A percentile compares a stretch with the other conserved stretches of the same genome.
These are phyloP conservation scores for Patella caerulea DNA, from an alignment of 2,888 invertebrate genomes.

Conservation along the genomic window DNA sequence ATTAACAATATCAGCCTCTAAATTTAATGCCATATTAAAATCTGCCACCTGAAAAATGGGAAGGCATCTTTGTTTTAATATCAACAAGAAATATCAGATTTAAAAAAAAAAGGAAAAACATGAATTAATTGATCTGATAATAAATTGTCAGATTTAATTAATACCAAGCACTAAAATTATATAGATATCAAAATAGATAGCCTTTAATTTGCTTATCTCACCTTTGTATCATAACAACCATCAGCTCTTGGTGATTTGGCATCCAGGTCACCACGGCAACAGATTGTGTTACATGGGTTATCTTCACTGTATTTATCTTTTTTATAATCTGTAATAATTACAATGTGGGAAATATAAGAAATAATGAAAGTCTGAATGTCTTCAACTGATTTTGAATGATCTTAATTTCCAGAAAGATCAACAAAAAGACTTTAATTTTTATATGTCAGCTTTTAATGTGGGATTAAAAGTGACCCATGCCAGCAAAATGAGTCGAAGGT, in stretches of 20 bases:
- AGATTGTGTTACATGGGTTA: conserved; percentile 64
- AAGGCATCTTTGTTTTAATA: too few relatives aligned
- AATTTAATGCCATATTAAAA: conserved; percentile 56
- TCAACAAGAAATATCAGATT: too few relatives aligned
- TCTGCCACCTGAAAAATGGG: conserved; percentile 55
- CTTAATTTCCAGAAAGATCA: too few relatives aligned
- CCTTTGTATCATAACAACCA: conserved; percentile 70
- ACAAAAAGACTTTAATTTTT: too few relatives aligned
- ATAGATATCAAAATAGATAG: background rate
- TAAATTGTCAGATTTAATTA: background rate
- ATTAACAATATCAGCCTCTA: conserved; percentile 60
- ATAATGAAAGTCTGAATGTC: background rate
- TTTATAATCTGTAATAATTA: conserved; percentile 57
- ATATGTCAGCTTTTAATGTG: too few relatives aligned
- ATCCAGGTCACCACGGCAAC: conserved; percentile 66
- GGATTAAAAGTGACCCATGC: too few relatives aligned
- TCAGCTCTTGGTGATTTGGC: conserved; percentile 40
- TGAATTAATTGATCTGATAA: too few relatives aligned
- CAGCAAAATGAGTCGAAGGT: too few relatives aligned
- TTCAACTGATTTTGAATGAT: background rate
- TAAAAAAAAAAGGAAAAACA: too few relatives aligned
- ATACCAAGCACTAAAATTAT: background rate
- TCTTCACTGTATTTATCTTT: conserved; percentile 65
- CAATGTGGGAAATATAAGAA: background rate
- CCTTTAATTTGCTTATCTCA: conserved; percentile 24